Evolutionary conservation across 2,113 vertebrate genomes (phyloP), one percentile per base, ranked within the genome.

Genomic region (Toxostoma redivivum): DNA sequence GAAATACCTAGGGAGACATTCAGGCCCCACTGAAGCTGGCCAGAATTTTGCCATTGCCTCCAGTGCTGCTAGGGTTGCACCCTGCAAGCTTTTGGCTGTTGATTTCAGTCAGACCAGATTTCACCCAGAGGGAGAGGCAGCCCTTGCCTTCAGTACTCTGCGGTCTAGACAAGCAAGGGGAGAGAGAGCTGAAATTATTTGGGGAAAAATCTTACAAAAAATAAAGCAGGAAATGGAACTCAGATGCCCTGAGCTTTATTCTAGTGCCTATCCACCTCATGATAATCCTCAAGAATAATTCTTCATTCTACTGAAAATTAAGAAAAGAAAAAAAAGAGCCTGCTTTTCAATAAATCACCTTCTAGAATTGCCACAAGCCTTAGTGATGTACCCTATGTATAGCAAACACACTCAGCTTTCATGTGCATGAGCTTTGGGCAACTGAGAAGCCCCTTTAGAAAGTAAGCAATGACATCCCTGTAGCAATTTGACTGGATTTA

Each of bases 31-130:
- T 77, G 70, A 93, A 88, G 51, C 60, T 31, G 5, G 56, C 1
- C 5, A 79, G 81, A 90, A 51, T 83, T 92, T 85, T 92, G 42
- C 71, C 10, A 4, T 45, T 70, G 87, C 84, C 56, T 88, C 54
- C 40, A 37, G 87, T 74, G 81, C 69, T 80, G 70, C 74, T 61
- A 16, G n/a, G 45, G 47, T 38, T 92, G 50, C 66, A 72, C 45
- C 62, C 50, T 58, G 30, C 65, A 37, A 88, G 53, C 9, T 1
- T 83, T 83, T 67, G 78, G 62, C 71, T 83, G 19, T 62, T 86
- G 90, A 62, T 90, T 95, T 91, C 90, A 88, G 58, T 25, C 50
- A 85, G 85, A 77, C 50, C 74, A 86, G 87, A 77, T 92, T 96
- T 95, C 82, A 97, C 71, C 60, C 87, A 71, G 31, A 88, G 82